Base-by-base conservation (phyloP, 2,113 vertebrate species). In the Ammodytes dubius region DNA sequence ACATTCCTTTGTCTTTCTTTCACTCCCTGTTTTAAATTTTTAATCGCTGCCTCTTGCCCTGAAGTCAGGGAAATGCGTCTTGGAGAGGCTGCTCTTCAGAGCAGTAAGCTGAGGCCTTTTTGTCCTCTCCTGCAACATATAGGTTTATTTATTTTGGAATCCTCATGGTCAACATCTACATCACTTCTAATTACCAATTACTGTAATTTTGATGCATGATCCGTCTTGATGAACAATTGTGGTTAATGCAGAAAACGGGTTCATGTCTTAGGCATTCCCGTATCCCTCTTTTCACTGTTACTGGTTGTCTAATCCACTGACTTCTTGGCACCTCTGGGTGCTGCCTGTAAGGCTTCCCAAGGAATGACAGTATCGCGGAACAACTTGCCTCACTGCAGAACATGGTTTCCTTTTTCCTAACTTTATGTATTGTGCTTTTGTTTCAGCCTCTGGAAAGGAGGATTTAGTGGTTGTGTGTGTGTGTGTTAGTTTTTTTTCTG, bases 291-390 rank as follows among this genome's bases (percentile, higher is more conserved):
- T 70, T 50, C 17, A 19, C 45, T 74, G 40, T 45, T 43, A 6
- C 9, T 64, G 52, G 10, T 65, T 45, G 56, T 61, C 43, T 43
- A 37, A 80, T 84, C 66, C 43, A 47, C 27, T 37, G 45, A 27
- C 45, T 46, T 70, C 46, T 66, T 82, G 46, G 17, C 79, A 68
- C 71, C 59, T 73, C 45, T 43, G 53, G 82, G 73, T 68, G 74
- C 46, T 65, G 79, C 67, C 70, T 63, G 52, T 42, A 82, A 57
- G 75, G 47, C 42, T 47, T 63, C 53, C 53, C 0, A 39, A 65
- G 53, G 64, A 77, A 66, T 77, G 77, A 84, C 85, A 85, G 57
- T 81, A 64, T 53, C 59, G 58, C 76, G 50, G 60, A 87, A 35
- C 83, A 82, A 70, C 73, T 79, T 49, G 64, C 27, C 40, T 79